These are phyloP conservation scores for Pocillopora meandrina DNA, from an alignment of 92 coral and sea anemone genomes.

Conservation along the genomic window DNA sequence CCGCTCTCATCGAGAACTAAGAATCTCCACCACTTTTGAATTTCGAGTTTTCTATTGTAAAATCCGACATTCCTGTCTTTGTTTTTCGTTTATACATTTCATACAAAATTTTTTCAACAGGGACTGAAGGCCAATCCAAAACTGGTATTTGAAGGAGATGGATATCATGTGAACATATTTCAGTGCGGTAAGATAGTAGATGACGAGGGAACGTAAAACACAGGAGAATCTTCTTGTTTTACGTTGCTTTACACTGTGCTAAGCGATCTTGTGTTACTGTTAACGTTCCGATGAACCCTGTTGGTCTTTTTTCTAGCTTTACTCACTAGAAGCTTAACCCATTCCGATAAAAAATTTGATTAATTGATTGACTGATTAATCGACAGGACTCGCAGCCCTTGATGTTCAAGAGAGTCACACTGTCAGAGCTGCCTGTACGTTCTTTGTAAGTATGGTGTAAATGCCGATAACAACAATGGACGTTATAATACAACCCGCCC, in stretches of 20 bases:
- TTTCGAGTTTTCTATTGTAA: no score
- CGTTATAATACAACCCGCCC: no score
- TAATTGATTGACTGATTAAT: not conserved
- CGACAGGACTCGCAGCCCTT: conserved; percentile 75
- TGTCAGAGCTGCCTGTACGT: conserved; percentile 79
- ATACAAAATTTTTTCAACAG: conserved; percentile 38
- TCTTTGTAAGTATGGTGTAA: conserved; percentile 71
- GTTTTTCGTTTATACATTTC: not conserved
- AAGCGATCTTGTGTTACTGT: no score
- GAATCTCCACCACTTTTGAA: no score
- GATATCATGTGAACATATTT: conserved; percentile 73
- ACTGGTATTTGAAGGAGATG: conserved; percentile 76
- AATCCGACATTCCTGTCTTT: not conserved
- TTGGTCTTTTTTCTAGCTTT: no score
- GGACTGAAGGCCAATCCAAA: conserved; percentile 82
- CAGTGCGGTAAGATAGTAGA: conserved; percentile 82
- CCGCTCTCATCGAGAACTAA: no score
- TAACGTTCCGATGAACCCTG: no score
- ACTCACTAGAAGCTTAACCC: not conserved
- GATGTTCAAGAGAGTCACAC: conserved; percentile 81
- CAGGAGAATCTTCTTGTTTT: no score
- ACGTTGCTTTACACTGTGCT: no score
- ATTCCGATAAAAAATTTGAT: not conserved
- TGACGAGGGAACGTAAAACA: no score
- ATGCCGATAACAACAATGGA: no score